Evolutionary conservation across 2,888 invertebrate genomes (phyloP).

Genomic region (Epistrophella euchroma): DNA sequence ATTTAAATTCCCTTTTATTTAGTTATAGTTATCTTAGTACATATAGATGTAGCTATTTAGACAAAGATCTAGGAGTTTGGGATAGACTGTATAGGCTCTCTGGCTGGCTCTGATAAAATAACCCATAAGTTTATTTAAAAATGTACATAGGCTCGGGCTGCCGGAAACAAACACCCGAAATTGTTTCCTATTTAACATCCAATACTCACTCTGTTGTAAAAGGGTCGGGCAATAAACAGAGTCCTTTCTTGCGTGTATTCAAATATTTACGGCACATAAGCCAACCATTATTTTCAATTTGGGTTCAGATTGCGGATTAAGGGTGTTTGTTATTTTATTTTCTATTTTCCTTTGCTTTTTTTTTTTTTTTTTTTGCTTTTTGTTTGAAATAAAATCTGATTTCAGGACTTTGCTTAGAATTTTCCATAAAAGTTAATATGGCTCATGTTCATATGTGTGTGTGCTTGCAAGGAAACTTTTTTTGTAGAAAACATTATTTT

Average conservation of each 20-base stretch:
- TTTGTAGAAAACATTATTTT: background rate
- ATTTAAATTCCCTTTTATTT: conserved; percentile 16
- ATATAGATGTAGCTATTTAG: background rate
- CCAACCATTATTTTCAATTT: conserved; percentile 54
- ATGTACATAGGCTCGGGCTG: background rate
- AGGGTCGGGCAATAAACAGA: conserved; percentile 33
- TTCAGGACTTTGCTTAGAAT: conserved; percentile 24
- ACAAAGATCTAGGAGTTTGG: background rate
- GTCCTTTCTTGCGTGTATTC: conserved; percentile 36
- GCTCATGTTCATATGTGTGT: background rate
- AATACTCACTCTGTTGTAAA: conserved; percentile 26
- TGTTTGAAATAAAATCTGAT: conserved; percentile 18
- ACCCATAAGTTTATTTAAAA: conserved; percentile 15
- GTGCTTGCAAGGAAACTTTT: conserved; percentile 1
- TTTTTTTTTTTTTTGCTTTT: too few relatives aligned
- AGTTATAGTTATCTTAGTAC: background rate
- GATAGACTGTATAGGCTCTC: background rate
- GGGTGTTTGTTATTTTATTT: conserved; percentile 5
- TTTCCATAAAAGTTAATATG: conserved; percentile 3
- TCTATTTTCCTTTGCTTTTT: background rate
- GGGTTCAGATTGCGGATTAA: conserved; percentile 38
- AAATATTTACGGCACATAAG: conserved; percentile 40
- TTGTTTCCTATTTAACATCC: conserved; percentile 44
- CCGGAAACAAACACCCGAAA: conserved; percentile 34
- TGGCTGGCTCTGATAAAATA: background rate